Base-by-base conservation (phyloP, 2,113 vertebrate genomes). In the Motacilla tschutschensis region DNA sequence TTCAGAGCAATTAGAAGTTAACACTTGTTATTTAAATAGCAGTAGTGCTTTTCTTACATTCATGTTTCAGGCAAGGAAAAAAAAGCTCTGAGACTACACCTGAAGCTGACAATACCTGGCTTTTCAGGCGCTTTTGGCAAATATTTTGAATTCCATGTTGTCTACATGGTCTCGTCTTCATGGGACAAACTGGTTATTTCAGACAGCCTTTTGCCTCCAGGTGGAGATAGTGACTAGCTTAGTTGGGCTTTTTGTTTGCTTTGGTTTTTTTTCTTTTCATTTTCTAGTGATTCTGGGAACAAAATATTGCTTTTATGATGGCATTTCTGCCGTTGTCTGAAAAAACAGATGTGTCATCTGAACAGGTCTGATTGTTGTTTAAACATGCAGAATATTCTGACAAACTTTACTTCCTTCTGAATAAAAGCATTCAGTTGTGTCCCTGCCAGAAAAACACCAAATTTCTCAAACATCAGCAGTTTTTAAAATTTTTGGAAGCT, bases 271-370 rank as follows among this genome's bases (percentile, higher is more conserved):
- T 47, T 6, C 6, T 50, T 46, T 74, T 19, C 3, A 41, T 54
- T 47, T 58, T 22, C 47, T 66, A 83, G 28, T 17, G 11, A 28
- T 91, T 85, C 43, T 91, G 47, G 63, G 47, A 31, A 59, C 19
- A 87, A 95, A 90, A 71, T 79, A 54, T 59, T 48, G n/a, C 62
- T 54, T 15, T 76, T 82, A 60, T 15, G 9, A 26, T 25, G 55
- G 11, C 64, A 66, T 73, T 89, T 93, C 47, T 89, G 43, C 2
- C 15, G 88, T n/a, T 25, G 40, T 73, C 60, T 65, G 71, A 64
- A 48, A 66, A 71, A 72, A 78, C 82, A 96, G 90, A 84, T 93
- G 71, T 90, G 79, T 79, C 60, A 66, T 74, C 22, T 44, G 36
- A 93, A 47, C 77, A 33, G 44, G 53, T 36, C 66, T 82, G 59